Percentiles rank a stretch among this genome's conserved stretches.
phyloP scores from a whole-genome alignment of 2,113 vertebrate species.

The Microtus pennsylvanicus region DNA sequence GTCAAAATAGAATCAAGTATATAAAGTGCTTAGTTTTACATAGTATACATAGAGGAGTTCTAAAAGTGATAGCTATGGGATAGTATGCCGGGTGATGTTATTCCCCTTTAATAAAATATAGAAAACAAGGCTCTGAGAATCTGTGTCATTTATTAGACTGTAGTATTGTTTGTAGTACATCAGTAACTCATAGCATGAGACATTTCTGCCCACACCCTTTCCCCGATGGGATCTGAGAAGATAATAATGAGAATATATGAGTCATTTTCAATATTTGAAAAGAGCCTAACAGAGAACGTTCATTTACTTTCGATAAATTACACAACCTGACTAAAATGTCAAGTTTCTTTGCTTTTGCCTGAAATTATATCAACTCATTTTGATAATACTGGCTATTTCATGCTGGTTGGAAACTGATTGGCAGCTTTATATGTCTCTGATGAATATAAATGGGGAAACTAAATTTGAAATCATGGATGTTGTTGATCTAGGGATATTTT shows the following conservation, averaged over 20 bases:
- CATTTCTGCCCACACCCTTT: slow-evolving; percentile 53
- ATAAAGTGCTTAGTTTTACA: slow-evolving; percentile 27
- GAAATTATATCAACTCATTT: slow-evolving; percentile 69
- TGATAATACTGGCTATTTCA: slow-evolving; percentile 60
- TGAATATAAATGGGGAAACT: slow-evolving; percentile 31
- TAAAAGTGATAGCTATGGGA: background rate
- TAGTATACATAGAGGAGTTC: background rate
- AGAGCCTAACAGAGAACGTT: slow-evolving; percentile 48
- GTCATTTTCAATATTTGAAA: slow-evolving; percentile 74
- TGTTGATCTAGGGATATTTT: slow-evolving; percentile 29
- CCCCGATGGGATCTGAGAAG: slow-evolving; percentile 36
- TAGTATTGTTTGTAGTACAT: slow-evolving; percentile 35
- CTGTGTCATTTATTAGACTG: slow-evolving; percentile 39
- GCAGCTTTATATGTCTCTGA: slow-evolving; percentile 41
- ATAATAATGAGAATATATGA: slow-evolving; percentile 67
- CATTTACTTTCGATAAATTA: slow-evolving; percentile 74
- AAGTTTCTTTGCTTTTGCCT: slow-evolving; percentile 74
- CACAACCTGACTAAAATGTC: slow-evolving; percentile 70
- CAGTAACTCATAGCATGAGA: slow-evolving; percentile 15
- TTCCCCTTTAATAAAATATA: slow-evolving; percentile 22
- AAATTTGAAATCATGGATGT: slow-evolving; percentile 40
- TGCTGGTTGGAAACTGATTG: slow-evolving; percentile 64
- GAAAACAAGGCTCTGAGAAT: slow-evolving; percentile 1
- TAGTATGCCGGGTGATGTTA: background rate
- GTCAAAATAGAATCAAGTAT: slow-evolving; percentile 4